A percentile compares a stretch with the other conserved stretches of the same genome.
phyloP scores from a whole-genome alignment of 2,888 invertebrate genomes.

The Aporophyla nigra region DNA sequence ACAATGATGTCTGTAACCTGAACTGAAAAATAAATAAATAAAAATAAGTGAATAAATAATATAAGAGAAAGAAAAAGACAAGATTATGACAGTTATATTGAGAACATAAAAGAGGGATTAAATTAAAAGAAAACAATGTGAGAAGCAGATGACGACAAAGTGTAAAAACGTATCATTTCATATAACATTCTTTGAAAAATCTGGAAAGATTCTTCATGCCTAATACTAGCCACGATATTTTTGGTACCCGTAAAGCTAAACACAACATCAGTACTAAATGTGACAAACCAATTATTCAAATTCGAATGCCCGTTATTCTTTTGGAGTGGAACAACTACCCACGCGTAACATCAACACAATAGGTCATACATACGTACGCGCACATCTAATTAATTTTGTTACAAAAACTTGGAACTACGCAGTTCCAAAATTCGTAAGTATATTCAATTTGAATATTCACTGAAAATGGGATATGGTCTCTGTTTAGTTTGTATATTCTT shows the following conservation, averaged over 20 bases:
- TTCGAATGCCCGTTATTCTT: conserved; percentile 18
- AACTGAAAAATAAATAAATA: not conserved
- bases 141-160: not conserved
- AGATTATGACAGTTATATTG: not conserved
- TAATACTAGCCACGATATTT: not conserved
- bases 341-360: conserved; percentile 43
- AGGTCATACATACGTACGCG: conserved; percentile 23
- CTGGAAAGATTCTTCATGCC: not conserved
- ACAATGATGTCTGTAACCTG: no score
- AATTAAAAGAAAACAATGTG: not conserved
- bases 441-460: conserved; percentile 14
- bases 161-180: not conserved
- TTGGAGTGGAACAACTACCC: conserved; percentile 32
- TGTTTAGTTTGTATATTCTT: not conserved
- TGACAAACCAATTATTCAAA: conserved; percentile 41
- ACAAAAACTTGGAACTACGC: conserved; percentile 46
- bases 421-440: conserved; percentile 27
- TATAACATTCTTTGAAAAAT: not conserved
- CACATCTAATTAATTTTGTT: conserved; percentile 40
- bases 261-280: not conserved
- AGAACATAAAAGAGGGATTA: not conserved
- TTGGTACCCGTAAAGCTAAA: not conserved
- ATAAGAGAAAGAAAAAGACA: not conserved
- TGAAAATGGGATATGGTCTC: not conserved
- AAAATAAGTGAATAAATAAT: not conserved